Evolutionary conservation across 2,888 invertebrate species (phyloP).

Genomic region (Watsonalla binaria): DNA sequence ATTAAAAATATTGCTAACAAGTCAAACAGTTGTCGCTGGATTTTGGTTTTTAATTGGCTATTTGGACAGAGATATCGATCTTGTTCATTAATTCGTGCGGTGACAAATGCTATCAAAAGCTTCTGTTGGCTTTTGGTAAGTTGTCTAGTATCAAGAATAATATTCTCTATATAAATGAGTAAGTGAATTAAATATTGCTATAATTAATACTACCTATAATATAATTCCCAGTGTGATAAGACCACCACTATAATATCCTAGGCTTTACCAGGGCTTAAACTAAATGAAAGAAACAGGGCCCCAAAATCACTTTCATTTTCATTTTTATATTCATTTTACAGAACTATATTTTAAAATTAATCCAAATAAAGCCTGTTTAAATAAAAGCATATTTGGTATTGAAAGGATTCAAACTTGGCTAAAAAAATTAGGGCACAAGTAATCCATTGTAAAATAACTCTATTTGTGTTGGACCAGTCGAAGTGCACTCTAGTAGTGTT

Average conservation of each 20-base stretch:
- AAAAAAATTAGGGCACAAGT: conserved; percentile 19
- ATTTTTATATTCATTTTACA: no score
- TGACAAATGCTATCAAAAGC: conserved; percentile 6
- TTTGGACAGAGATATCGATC: conserved; percentile 57
- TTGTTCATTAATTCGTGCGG: conserved; percentile 35
- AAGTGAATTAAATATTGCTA: no score
- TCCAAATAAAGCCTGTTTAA: not conserved
- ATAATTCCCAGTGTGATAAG: no score
- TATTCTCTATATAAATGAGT: no score
- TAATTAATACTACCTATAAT: no score
- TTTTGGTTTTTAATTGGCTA: conserved; percentile 67
- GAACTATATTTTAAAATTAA: not conserved
- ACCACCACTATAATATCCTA: no score
- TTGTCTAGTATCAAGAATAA: no score
- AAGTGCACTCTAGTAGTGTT: conserved; percentile 7
- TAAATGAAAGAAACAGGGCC: no score
- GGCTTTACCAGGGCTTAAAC: no score
- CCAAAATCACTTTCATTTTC: no score
- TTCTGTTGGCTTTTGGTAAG: not conserved
- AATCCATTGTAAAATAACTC: conserved; percentile 2
- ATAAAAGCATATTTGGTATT: not conserved
- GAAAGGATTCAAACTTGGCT: not conserved
- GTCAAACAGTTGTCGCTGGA: conserved; percentile 71
- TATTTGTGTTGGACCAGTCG: not conserved
- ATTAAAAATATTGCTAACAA: conserved; percentile 75